Conservation (phyloP, 1,140 invertebrate genomes). For the Zaprionus ornatus region DNA sequence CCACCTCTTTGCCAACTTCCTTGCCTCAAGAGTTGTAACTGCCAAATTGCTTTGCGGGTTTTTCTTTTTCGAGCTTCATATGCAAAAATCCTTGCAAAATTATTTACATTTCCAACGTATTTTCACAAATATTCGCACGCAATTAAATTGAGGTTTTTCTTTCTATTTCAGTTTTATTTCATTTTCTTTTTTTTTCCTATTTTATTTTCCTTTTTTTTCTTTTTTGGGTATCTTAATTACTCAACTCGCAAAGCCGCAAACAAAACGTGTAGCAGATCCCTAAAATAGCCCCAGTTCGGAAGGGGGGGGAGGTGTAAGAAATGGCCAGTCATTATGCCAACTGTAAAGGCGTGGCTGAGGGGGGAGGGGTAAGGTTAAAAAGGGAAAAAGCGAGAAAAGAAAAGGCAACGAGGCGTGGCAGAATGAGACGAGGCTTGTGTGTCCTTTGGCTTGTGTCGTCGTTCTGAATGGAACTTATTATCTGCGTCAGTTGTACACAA, state of each 20-base stretch:
- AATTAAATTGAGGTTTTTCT: constrained; percentile 35
- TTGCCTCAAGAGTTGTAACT: not conserved
- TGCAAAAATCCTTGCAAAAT: not conserved
- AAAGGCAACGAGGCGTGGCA: not conserved
- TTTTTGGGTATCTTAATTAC: constrained; percentile 41
- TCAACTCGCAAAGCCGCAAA: constrained; percentile 42
- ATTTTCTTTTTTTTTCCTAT: not conserved
- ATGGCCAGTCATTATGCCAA: constrained; percentile 31
- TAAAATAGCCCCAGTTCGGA: constrained; percentile 43
- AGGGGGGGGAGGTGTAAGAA: constrained; percentile 11
- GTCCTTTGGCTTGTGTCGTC: not conserved
- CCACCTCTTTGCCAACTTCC: too few relatives aligned
- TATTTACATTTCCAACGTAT: constrained; percentile 26
- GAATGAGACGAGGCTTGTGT: constrained; percentile 34
- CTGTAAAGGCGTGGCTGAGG: not conserved
- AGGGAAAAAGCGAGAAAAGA: not conserved
- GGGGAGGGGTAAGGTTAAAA: not conserved
- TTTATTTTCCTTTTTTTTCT: not conserved
- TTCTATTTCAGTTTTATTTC: not conserved
- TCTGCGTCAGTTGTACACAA: constrained; percentile 65
- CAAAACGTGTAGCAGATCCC: constrained; percentile 29
- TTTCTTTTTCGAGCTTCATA: not conserved
- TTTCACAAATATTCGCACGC: constrained; percentile 28
- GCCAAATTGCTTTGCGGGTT: not conserved
- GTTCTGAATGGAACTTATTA: constrained; percentile 60